A percentile compares a stretch with the other conserved stretches of the same genome.
These are phyloP conservation scores for Nothoprocta pentlandii DNA, from an alignment of 2,113 vertebrate genomes.

Conservation along the genomic window DNA sequence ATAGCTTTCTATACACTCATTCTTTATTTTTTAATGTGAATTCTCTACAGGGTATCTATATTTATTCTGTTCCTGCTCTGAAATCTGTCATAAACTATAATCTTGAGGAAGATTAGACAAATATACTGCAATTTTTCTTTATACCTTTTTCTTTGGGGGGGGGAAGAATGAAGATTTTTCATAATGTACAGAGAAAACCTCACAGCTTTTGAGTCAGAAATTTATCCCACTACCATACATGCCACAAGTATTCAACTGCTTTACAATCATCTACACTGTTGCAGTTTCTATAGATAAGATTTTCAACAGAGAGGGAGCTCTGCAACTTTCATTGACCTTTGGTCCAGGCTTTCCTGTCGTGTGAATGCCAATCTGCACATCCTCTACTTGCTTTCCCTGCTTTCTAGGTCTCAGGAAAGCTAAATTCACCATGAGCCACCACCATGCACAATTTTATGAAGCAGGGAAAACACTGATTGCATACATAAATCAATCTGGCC, in stretches of 20 bases:
- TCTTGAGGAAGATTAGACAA: neutral
- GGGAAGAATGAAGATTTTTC: neutral
- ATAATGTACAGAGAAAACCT: neutral
- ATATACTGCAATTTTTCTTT: neutral
- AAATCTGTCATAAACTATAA: neutral
- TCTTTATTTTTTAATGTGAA: neutral
- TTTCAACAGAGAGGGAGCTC: neutral
- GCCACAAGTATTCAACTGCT: neutral
- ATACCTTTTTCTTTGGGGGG: neutral
- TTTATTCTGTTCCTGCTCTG: neutral
- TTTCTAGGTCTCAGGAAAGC: neutral
- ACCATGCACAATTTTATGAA: neutral
- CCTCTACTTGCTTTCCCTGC: rapidly evolving
- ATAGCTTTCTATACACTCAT: neutral
- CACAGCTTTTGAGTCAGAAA: neutral
- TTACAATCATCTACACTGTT: neutral
- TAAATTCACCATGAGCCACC: neutral
- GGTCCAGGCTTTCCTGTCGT: neutral
- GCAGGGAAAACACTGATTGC: neutral
- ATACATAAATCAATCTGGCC: neutral
- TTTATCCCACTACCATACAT: neutral
- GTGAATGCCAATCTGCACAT: neutral
- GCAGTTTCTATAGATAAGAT: neutral
- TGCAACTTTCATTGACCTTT: neutral
- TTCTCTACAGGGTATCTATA: neutral